Conservation (phyloP, 2,888 invertebrate species). For the Hydropsyche betteni region DNA sequence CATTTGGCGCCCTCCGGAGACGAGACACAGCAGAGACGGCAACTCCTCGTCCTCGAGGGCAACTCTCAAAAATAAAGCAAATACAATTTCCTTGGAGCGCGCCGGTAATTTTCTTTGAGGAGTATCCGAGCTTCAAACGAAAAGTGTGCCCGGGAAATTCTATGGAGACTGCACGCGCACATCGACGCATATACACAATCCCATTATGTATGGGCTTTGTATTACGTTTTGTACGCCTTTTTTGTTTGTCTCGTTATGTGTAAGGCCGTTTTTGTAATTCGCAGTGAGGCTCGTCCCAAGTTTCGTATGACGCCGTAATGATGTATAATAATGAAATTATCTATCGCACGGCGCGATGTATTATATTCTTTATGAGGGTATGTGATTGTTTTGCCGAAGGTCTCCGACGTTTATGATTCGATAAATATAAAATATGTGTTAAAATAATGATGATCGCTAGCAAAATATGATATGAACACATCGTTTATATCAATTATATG, state of each 20-base stretch:
- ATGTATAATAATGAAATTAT: not conserved
- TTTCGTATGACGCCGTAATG: not conserved
- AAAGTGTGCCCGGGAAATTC: slow-evolving; percentile 17
- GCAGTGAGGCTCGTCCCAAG: not conserved
- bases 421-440: no score
- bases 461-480: no score
- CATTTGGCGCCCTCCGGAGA: slow-evolving; percentile 8
- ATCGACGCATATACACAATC: not conserved
- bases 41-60: slow-evolving; percentile 11
- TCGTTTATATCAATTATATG: no score
- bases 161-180: not conserved
- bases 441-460: no score
- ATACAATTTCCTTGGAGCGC: slow-evolving; percentile 8
- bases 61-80: slow-evolving; percentile 30
- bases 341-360: no score
- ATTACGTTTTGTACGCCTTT: no score
- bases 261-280: no score
- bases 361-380: no score
- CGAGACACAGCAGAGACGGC: not conserved
- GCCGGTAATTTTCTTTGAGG: slow-evolving; percentile 18
- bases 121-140: slow-evolving; percentile 20
- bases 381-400: no score
- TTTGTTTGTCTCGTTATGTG: no score
- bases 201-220: no score
- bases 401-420: no score